These are phyloP conservation scores for Diogma glabrata DNA, from an alignment of 2,888 invertebrate species.

Conservation along the genomic window DNA sequence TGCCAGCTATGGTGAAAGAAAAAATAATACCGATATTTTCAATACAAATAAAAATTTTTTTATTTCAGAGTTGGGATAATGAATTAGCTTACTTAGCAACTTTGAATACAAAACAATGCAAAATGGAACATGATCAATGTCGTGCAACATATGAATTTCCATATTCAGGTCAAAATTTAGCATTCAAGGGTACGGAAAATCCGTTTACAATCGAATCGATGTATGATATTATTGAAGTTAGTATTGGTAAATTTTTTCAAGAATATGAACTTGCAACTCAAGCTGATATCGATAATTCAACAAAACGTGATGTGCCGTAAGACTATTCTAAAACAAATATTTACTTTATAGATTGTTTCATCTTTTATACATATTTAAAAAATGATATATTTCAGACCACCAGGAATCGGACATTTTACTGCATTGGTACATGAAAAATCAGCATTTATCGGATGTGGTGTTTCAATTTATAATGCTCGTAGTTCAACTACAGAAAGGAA, in stretches of 20 bases:
- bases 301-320: not conserved
- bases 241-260: not conserved
- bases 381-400: too few species aligned
- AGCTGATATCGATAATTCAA: not conserved
- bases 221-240: not conserved
- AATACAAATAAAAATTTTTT: too few species aligned
- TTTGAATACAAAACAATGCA: not conserved
- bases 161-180: slow-evolving; percentile 8
- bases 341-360: too few species aligned
- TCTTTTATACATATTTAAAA: too few species aligned
- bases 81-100: not conserved
- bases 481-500: too few species aligned
- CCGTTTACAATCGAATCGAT: too few species aligned
- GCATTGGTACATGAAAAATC: not conserved
- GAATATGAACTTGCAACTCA: not conserved
- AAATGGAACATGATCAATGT: not conserved
- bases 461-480: too few species aligned
- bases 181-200: not conserved
- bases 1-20: not conserved
- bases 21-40: too few species aligned
- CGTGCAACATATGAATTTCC: not conserved
- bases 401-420: not conserved
- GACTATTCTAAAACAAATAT: too few species aligned
- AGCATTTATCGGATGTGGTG: not conserved
- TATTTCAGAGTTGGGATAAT: too few species aligned